phyloP scores from a whole-genome alignment of 2,888 invertebrate species.

The Gonocerus acuteangulatus region DNA sequence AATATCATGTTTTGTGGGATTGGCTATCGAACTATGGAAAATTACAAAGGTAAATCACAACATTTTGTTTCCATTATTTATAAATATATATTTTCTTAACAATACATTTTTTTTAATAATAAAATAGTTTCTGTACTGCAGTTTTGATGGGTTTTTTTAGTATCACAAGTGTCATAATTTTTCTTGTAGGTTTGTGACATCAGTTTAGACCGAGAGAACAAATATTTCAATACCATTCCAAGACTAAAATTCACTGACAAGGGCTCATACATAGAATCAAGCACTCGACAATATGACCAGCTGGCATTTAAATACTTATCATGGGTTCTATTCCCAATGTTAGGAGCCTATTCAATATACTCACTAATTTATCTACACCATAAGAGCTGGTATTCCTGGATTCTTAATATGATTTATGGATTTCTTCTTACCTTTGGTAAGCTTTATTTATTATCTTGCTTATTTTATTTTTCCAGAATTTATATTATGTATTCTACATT shows the following conservation, averaged over 20 bases:
- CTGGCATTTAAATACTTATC: conserved; percentile 94
- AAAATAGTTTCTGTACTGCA: neutral
- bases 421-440: conserved; percentile 84
- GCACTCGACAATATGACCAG: conserved; percentile 88
- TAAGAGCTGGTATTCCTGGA: conserved; percentile 98
- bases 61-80: conserved; percentile 26
- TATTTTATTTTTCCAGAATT: too few relatives aligned
- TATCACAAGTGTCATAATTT: neutral
- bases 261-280: conserved; percentile 90
- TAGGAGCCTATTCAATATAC: conserved; percentile 89
- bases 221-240: conserved; percentile 71
- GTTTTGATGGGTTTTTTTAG: too few relatives aligned
- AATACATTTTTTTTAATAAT: neutral
- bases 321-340: conserved; percentile 89
- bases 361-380: conserved; percentile 93
- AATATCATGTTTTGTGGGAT: conserved; percentile 87
- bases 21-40: conserved; percentile 97
- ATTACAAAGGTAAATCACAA: conserved; percentile 68
- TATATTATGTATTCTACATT: too few relatives aligned
- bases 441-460: conserved; percentile 18
- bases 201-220: conserved; percentile 64
- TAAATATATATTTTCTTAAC: neutral
- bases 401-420: conserved; percentile 93
- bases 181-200: conserved; percentile 62
- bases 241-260: conserved; percentile 79